phyloP scores from a whole-genome alignment of 2,113 vertebrate species.

The Plecturocebus donacophilus region DNA sequence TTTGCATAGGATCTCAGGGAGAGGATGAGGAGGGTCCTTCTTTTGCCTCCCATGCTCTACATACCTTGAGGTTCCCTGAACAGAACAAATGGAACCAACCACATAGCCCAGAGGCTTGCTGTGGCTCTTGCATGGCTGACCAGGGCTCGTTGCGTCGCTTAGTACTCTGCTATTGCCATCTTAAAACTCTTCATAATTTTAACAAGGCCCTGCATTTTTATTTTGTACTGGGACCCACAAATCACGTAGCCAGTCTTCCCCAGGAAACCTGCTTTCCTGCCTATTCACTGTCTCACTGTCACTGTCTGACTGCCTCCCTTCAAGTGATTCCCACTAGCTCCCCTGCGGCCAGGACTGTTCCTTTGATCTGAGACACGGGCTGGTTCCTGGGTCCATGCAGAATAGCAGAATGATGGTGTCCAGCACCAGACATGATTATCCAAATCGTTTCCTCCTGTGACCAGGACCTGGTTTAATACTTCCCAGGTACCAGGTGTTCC shows the following conservation, averaged over 20 bases:
- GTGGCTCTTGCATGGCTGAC: background rate
- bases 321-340: background rate
- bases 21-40: background rate
- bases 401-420: conserved; percentile 74
- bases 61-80: background rate
- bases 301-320: background rate
- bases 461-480: conserved; percentile 78
- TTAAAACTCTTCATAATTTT: background rate
- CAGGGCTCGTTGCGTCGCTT: background rate
- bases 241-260: background rate
- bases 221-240: background rate
- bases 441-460: conserved; percentile 81
- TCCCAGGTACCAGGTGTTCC: conserved; percentile 82
- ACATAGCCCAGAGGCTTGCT: fast-evolving
- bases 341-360: background rate
- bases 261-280: conserved; percentile 32
- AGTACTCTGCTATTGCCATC: background rate
- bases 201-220: background rate
- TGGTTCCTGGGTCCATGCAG: conserved; percentile 69
- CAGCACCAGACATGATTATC: conserved; percentile 75
- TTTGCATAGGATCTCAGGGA: background rate
- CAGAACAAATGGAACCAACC: background rate
- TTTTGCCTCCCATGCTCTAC: no score
- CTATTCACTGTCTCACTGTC: background rate
- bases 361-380: conserved; percentile 75